These are phyloP conservation scores for Cettia cetti DNA, from an alignment of 2,113 vertebrate genomes.

Conservation along the genomic window DNA sequence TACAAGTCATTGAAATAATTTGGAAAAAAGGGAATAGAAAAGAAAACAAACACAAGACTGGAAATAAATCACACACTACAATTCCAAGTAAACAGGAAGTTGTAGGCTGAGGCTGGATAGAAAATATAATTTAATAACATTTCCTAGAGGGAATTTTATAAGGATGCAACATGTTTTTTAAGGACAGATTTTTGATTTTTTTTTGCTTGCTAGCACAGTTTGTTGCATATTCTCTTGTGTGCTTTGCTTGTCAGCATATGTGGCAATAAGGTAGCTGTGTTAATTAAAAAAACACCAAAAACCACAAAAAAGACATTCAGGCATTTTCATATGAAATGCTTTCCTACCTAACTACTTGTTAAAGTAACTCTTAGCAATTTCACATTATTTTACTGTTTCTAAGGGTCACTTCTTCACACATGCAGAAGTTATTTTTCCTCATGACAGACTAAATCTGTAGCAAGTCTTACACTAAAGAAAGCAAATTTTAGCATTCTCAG, in stretches of 20 bases:
- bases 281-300: not conserved
- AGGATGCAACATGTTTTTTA: not conserved
- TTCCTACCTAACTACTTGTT: not conserved
- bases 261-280: not conserved
- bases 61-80: constrained; percentile 31
- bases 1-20: constrained; percentile 61
- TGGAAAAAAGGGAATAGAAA: constrained; percentile 11
- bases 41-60: constrained; percentile 28
- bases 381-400: not conserved
- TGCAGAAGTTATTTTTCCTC: not conserved
- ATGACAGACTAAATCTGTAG: not conserved
- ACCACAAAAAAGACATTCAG: not conserved
- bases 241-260: not conserved
- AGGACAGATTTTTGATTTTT: not conserved
- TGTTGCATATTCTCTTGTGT: not conserved
- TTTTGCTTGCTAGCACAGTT: not conserved
- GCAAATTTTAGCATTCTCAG: not conserved
- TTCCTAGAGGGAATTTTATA: not conserved
- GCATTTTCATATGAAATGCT: not conserved
- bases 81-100: constrained; percentile 8
- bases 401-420: not conserved
- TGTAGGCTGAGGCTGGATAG: not conserved
- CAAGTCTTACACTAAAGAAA: not conserved
- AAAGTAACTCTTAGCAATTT: not conserved
- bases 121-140: constrained; percentile 29